These are phyloP conservation scores for Cromileptes altivelis DNA, from an alignment of 2,113 vertebrate species.

Conservation along the genomic window DNA sequence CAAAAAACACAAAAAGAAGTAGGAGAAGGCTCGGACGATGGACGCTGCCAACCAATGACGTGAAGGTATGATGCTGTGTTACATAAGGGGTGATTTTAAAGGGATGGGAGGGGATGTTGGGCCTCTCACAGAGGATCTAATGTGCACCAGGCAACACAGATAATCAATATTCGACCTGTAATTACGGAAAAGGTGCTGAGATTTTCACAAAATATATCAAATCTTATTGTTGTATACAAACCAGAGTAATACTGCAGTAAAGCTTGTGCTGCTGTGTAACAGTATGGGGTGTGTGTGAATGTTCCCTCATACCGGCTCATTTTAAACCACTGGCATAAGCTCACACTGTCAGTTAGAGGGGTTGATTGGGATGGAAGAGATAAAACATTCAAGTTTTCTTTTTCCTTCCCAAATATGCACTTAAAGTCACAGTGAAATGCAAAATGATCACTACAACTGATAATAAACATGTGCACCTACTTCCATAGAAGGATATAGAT, in stretches of 20 bases:
- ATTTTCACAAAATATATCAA: background rate
- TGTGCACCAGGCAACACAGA: slow-evolving; percentile 11
- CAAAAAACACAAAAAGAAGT: slow-evolving; percentile 73
- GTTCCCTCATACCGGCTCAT: background rate
- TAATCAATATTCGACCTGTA: slow-evolving; percentile 1
- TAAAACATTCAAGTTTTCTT: background rate
- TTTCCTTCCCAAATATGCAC: background rate
- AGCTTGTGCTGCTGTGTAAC: background rate
- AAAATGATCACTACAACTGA: background rate
- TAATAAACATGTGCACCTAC: background rate
- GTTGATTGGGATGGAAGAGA: background rate
- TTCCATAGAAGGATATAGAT: background rate
- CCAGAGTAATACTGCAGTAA: background rate
- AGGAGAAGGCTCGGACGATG: slow-evolving; percentile 26
- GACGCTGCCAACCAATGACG: slow-evolving; percentile 38
- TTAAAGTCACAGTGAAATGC: background rate
- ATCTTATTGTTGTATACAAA: slow-evolving; percentile 3
- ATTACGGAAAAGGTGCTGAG: background rate
- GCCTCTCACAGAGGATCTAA: slow-evolving; percentile 13
- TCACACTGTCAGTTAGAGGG: background rate
- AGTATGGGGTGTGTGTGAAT: background rate
- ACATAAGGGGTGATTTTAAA: slow-evolving; percentile 34
- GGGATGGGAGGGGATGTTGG: slow-evolving; percentile 3
- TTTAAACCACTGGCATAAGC: background rate
- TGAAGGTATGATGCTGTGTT: slow-evolving; percentile 71